Conservation (phyloP, 2,797 vertebrate species). For the Hemitrygon akajei region DNA sequence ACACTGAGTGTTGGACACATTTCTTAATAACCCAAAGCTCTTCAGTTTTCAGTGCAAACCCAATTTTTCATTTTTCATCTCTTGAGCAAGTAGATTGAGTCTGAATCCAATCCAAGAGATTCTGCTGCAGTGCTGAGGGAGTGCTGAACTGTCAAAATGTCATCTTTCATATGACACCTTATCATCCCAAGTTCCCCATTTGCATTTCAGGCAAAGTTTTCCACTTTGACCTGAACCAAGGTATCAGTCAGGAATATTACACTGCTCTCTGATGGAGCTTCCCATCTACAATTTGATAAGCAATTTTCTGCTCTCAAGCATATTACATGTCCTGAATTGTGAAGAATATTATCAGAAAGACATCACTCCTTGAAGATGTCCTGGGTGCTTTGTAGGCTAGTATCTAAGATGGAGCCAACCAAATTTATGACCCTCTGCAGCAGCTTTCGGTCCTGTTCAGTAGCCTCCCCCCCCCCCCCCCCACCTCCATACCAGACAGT, state of each 20-base stretch:
- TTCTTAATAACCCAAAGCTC: neutral
- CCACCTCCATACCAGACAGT: too few species aligned
- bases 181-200: neutral
- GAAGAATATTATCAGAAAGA: too few species aligned
- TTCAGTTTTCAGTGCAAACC: too few species aligned
- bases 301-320: neutral
- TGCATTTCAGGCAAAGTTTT: neutral
- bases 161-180: too few species aligned
- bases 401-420: too few species aligned
- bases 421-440: too few species aligned
- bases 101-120: neutral
- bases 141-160: neutral
- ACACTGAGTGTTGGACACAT: neutral
- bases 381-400: too few species aligned
- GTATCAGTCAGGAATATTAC: neutral
- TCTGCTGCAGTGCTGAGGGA: neutral
- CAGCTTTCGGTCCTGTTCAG: too few species aligned
- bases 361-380: too few species aligned
- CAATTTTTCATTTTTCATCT: too few species aligned
- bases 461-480: too few species aligned
- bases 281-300: neutral
- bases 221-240: neutral
- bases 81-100: neutral
- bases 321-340: neutral
- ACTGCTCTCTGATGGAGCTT: neutral